Evolutionary conservation across 2,888 invertebrate species (phyloP).

Genomic region (Taenaris catops): DNA sequence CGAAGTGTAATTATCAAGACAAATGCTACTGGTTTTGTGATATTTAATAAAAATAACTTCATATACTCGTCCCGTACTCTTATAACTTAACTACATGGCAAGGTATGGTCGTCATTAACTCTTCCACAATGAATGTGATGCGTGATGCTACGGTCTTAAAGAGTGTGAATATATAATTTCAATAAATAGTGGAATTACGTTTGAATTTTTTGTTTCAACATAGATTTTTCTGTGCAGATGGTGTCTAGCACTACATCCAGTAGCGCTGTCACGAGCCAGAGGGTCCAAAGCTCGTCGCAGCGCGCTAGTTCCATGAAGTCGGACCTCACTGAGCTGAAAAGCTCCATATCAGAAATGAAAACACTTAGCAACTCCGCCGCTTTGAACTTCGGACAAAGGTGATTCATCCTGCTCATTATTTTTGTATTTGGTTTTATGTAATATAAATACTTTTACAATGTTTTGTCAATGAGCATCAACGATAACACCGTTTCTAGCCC

Average conservation of each 20-base stretch:
- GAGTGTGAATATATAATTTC: no score
- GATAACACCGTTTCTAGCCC: conserved; percentile 57
- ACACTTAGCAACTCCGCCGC: conserved; percentile 78
- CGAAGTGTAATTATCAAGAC: conserved; percentile 33
- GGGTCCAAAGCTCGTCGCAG: conserved; percentile 79
- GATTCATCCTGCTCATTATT: conserved; percentile 24
- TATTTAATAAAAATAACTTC: conserved; percentile 19
- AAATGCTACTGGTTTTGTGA: conserved; percentile 19
- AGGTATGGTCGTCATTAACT: conserved; percentile 3
- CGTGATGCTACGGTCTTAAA: no score
- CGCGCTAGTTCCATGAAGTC: conserved; percentile 89
- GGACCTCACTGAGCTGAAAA: conserved; percentile 88
- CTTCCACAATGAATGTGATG: no score
- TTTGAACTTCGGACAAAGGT: conserved; percentile 69
- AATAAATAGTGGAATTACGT: no score
- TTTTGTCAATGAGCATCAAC: conserved; percentile 43
- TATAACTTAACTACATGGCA: no score
- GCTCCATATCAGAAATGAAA: conserved; percentile 93
- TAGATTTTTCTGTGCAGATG: no score
- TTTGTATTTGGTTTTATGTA: conserved; percentile 30
- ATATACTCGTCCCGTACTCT: background rate
- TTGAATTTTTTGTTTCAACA: no score
- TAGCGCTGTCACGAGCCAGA: conserved; percentile 80
- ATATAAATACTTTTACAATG: conserved; percentile 27
- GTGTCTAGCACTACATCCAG: conserved; percentile 80